Conservation (phyloP, 2,113 vertebrate species). For the Deroptyus accipitrinus region DNA sequence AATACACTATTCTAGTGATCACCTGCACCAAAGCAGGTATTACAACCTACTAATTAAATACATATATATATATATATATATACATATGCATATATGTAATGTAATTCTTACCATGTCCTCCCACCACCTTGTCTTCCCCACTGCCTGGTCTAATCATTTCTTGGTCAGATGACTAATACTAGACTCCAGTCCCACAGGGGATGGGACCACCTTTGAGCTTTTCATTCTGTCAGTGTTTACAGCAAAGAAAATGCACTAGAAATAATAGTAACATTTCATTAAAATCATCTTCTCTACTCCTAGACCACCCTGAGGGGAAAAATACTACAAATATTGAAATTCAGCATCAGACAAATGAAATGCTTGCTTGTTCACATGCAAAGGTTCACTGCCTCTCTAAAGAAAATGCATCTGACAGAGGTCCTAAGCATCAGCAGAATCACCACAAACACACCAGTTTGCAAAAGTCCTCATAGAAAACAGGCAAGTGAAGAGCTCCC, state of each 20-base stretch:
- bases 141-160: background rate
- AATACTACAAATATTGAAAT: background rate
- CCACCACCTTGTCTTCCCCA: background rate
- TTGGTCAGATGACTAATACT: background rate
- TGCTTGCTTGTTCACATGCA: background rate
- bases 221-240: background rate
- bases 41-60: background rate
- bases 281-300: background rate
- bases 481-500: background rate
- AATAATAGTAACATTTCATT: background rate
- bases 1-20: background rate
- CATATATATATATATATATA: background rate
- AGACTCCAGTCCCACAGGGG: background rate
- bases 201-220: background rate
- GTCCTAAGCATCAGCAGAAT: background rate
- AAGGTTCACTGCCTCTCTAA: background rate
- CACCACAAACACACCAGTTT: background rate
- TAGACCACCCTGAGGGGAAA: background rate
- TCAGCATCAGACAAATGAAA: background rate
- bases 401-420: background rate
- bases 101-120: background rate
- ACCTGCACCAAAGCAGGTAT: background rate
- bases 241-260: background rate
- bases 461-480: background rate
- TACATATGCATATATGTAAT: background rate